Base-by-base conservation (phyloP, 2,797 vertebrate species). In the Myotis findleyi region DNA sequence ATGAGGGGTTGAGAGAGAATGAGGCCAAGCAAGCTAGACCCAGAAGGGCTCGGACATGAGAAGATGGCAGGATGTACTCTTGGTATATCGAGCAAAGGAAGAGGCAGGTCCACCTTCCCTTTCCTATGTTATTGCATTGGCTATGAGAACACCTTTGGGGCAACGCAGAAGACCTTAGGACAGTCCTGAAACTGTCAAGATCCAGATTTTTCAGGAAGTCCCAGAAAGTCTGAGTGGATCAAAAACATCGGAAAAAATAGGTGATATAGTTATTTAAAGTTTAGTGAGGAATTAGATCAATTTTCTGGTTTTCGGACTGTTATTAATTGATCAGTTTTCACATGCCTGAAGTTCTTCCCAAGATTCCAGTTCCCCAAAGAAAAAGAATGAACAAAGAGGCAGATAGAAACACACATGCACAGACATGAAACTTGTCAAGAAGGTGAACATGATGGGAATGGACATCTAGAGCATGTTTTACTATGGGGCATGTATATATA, bases 241-340 rank as follows among this genome's bases (percentile, higher is more conserved):
- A 36, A 68, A 69, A 68, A 88, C 44, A 80, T 95, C 69, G 79
- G 62, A 69, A 83, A 86, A 87, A 87, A 51, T 1, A 51, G n/a
- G 16, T 55, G 36, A 76, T 72, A 53, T 12, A 51, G 53, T 77
- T 79, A 57, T 36, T 91, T 91, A 87, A 94, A 89, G 27, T 87
- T 87, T 57, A 85, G 2, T 94, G 64, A 91, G 62, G 82, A 92
- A 89, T 87, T 73, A 89, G 57, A 41, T n/a, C 53, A 51, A 18
- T 36, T 73, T 85, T 73, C 20, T 69, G 16, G 14, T 92, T 94
- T 73, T 51, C 9, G 93, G 57, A 75, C 7, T 83, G 7, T 82
- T 93, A 36, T 76, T 71, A 55, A 55, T 41, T 84, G 41, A 55
- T 79, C 21, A 62, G 21, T 47, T 88, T 93, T 94, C 77, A 62